Base-by-base conservation (phyloP, 1,140 invertebrate genomes). In the Rhagoletis zephyria region DNA sequence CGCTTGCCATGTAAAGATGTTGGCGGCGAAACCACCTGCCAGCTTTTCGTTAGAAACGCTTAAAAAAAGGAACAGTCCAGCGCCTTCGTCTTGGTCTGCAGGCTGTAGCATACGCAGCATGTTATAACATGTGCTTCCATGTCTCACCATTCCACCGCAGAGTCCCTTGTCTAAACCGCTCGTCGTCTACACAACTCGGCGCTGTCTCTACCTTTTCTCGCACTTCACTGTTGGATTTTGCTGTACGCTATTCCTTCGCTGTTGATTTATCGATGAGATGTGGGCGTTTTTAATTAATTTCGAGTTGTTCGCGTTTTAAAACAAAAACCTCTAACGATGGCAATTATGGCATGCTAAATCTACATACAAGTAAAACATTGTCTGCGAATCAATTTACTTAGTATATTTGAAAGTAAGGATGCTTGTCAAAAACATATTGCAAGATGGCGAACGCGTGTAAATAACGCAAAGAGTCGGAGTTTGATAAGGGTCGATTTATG, bases 201-300 rank as follows among this genome's bases (percentile, higher is more conserved):
- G 19, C 48, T 56, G 48, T 56, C 45, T 45, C 19, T 9, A 42
- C 16, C 48, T 81, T 59, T 56, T 14, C 74, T 16, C 42, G 10
- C 45, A 48, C 14, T 74, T 0, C 45, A 16, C 12, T 2, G 30
- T 30, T 30, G 30, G 0, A 30, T 30, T 30, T 30, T 30, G 30
- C 30, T 30, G 30, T 30, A 10, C 30, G 64, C 64, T 10, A 7
- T 42, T 48, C 45, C 45, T 45, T 48, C 45, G 42, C 42, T 74
- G 45, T 56, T 81, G 74, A 81, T 81, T 81, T 81, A 81, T 81
- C 74, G 74, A 81, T 81, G 74, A 81, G 74, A 56, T 51, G 74
- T 81, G 74, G 74, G 74, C 74, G 74, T 81, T 81, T 81, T 81
- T 81, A 81, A 81, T 81, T 81, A 81, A 81, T 81, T 81, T 81